These are phyloP conservation scores for Dicycla oo DNA, from an alignment of 2,888 invertebrate genomes.

Conservation along the genomic window DNA sequence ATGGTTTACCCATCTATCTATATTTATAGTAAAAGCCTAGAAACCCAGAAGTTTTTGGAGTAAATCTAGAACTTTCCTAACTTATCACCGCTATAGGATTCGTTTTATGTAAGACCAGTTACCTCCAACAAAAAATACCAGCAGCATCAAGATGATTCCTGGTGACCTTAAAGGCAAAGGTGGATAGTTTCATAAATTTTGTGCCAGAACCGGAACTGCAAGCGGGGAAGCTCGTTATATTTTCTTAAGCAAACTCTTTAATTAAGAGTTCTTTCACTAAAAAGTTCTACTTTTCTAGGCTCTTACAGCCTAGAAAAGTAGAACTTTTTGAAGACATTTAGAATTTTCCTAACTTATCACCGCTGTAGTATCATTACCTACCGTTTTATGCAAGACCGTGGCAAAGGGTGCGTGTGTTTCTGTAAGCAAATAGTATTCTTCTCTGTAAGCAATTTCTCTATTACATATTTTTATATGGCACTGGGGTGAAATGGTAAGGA, in stretches of 20 bases:
- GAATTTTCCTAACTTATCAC: background rate
- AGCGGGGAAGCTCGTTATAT: too few species aligned
- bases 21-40: background rate
- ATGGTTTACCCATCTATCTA: constrained; percentile 9
- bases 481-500: constrained; percentile 8
- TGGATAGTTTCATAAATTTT: too few species aligned
- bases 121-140: too few species aligned
- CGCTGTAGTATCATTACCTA: background rate
- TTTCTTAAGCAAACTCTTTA: too few species aligned
- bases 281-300: too few species aligned
- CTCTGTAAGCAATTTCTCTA: constrained; percentile 28
- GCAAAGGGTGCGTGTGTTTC: constrained; percentile 14
- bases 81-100: background rate
- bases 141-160: too few species aligned
- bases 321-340: background rate
- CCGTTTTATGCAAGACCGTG: background rate
- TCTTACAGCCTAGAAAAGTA: too few species aligned
- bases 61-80: background rate
- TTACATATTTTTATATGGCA: constrained; percentile 41
- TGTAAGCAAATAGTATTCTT: constrained; percentile 35
- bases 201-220: too few species aligned
- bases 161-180: too few species aligned
- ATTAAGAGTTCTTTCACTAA: too few species aligned
- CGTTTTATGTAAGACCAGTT: background rate
- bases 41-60: background rate